A percentile compares a stretch with the other conserved stretches of the same genome.
phyloP scores from a whole-genome alignment of 2,797 vertebrate species.

The Neostethus bicornis region DNA sequence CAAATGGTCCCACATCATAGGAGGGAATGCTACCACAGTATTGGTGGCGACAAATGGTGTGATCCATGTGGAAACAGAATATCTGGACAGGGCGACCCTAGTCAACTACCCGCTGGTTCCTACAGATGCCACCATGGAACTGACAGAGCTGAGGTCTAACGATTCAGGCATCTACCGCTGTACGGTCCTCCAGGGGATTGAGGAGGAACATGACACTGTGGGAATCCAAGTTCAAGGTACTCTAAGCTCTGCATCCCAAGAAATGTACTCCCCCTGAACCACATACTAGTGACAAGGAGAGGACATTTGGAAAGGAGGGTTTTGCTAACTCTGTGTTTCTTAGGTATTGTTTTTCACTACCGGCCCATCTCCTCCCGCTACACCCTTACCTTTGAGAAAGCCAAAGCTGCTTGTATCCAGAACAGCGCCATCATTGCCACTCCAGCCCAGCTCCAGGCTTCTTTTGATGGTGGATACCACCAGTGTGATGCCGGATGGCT shows the following conservation, averaged over 20 bases:
- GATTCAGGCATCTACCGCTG: slow-evolving; percentile 94
- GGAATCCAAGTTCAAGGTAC: slow-evolving; percentile 92
- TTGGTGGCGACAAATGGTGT: slow-evolving; percentile 87
- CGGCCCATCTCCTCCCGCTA: slow-evolving; percentile 94
- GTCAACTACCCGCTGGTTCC: slow-evolving; percentile 90
- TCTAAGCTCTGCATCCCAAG: neutral
- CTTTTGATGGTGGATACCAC: slow-evolving; percentile 95
- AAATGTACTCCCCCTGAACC: too few species aligned
- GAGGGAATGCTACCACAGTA: slow-evolving; percentile 83
- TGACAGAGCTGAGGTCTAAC: slow-evolving; percentile 86
- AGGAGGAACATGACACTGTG: slow-evolving; percentile 89
- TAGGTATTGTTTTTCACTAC: slow-evolving; percentile 97
- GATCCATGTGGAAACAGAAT: slow-evolving; percentile 83
- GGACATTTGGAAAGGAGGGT: neutral
- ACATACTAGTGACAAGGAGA: neutral
- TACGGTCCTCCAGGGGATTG: slow-evolving; percentile 90
- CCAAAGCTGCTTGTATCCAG: slow-evolving; percentile 91
- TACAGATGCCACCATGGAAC: slow-evolving; percentile 88
- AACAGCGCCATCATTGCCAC: slow-evolving; percentile 93
- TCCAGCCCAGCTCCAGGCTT: slow-evolving; percentile 93
- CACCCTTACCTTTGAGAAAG: slow-evolving; percentile 91
- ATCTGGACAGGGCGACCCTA: slow-evolving; percentile 87
- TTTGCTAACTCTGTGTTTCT: neutral
- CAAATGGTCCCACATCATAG: slow-evolving; percentile 91
- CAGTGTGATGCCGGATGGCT: slow-evolving; percentile 99